phyloP scores from a whole-genome alignment of 2,888 invertebrate species.

The Plebejus melissa region DNA sequence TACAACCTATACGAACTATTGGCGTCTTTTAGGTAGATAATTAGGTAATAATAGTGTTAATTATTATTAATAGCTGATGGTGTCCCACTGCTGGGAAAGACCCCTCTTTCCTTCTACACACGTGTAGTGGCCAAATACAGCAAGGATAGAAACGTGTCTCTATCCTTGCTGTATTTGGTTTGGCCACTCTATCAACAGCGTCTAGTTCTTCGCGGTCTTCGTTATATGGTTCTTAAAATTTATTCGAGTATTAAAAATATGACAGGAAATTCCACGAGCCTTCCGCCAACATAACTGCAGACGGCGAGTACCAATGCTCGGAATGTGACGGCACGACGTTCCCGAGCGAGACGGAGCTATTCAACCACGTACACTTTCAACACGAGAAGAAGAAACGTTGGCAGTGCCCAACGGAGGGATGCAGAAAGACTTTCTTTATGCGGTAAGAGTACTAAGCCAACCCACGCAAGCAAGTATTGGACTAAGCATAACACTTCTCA shows the following conservation, averaged over 20 bases:
- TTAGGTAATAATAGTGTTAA: no score
- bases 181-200: no score
- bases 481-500: background rate
- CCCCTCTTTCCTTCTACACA: no score
- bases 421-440: constrained; percentile 66
- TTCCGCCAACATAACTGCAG: constrained; percentile 44
- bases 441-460: constrained; percentile 46
- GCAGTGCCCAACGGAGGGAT: constrained; percentile 62
- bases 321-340: constrained; percentile 51
- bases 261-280: constrained; percentile 66
- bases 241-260: background rate
- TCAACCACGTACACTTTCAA: constrained; percentile 73
- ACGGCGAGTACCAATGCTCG: constrained; percentile 52
- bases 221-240: background rate
- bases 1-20: no score
- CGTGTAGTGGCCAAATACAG: no score
- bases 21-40: no score
- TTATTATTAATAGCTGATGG: no score
- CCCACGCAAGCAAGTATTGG: background rate
- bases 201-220: no score
- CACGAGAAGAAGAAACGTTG: constrained; percentile 65
- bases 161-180: no score
- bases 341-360: constrained; percentile 63
- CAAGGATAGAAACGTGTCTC: no score
- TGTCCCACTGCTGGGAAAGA: no score